phyloP scores from a whole-genome alignment of 2,797 vertebrate species.

The Tapirus indicus region DNA sequence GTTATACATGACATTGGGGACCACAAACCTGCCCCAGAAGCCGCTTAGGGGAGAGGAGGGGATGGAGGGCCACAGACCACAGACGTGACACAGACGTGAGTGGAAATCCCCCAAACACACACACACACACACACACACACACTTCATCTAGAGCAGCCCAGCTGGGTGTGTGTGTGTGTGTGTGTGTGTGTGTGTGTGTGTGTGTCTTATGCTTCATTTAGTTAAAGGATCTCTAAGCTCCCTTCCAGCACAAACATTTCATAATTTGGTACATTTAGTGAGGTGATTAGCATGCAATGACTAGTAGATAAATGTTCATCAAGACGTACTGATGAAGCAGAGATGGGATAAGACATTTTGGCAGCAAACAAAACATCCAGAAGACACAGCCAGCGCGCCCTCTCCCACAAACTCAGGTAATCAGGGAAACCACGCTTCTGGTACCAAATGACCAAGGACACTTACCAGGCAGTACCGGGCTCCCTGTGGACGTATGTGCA shows the following conservation, averaged over 20 bases:
- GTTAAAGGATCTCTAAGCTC: neutral
- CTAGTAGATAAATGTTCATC: neutral
- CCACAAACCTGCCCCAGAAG: no score
- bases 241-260: neutral
- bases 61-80: no score
- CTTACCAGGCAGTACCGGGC: no score
- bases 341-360: neutral
- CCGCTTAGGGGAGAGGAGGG: rapidly evolving
- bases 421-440: neutral
- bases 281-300: no score
- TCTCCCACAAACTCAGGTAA: neutral
- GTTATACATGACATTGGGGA: rapidly evolving
- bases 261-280: rapidly evolving
- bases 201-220: neutral
- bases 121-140: no score
- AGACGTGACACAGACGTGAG: no score
- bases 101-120: neutral
- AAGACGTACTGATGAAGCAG: neutral
- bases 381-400: neutral
- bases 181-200: neutral
- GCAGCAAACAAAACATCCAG: neutral
- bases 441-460: neutral
- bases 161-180: neutral
- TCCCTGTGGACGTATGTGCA: rapidly evolving
- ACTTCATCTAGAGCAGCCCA: neutral